These are phyloP conservation scores for Malacoctenus gilli DNA, from an alignment of 2,797 vertebrate species.

Conservation along the genomic window DNA sequence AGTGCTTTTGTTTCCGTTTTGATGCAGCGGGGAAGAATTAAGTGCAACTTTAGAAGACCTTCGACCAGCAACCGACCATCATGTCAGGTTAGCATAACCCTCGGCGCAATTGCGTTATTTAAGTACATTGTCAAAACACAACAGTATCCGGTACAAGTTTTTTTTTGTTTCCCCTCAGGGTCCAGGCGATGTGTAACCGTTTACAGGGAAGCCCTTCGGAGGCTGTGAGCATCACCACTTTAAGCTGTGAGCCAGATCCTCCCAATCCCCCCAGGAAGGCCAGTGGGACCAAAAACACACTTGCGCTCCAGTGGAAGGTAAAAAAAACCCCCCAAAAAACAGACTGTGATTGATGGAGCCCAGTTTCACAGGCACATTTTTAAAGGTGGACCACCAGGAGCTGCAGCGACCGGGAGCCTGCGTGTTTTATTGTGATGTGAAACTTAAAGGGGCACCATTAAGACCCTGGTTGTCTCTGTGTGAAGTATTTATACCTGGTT, in stretches of 20 bases:
- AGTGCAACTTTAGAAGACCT: conserved; percentile 91
- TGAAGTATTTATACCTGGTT: no score
- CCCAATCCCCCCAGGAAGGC: conserved; percentile 91
- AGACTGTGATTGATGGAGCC: conserved; percentile 12
- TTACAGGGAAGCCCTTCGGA: conserved; percentile 91
- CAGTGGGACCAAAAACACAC: conserved; percentile 93
- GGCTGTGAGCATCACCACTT: conserved; percentile 90
- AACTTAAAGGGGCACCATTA: background rate
- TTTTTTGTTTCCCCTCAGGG: conserved; percentile 76
- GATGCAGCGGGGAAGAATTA: conserved; percentile 88
- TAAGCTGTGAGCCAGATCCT: conserved; percentile 91
- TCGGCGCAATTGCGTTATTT: background rate
- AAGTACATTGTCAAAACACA: background rate
- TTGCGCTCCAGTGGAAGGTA: conserved; percentile 97
- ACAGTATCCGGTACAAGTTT: conserved; percentile 17
- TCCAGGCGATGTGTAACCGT: conserved; percentile 88
- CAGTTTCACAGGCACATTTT: conserved; percentile 6
- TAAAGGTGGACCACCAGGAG: background rate
- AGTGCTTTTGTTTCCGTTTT: conserved; percentile 16
- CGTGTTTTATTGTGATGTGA: background rate
- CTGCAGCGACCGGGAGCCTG: no score
- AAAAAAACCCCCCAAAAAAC: conserved; percentile 24
- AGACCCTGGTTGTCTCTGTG: background rate
- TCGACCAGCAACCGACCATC: conserved; percentile 95
- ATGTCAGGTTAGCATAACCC: conserved; percentile 83